Conservation (phyloP, 1,140 invertebrate species). For the Scaptodrosophila lebanonensis region DNA sequence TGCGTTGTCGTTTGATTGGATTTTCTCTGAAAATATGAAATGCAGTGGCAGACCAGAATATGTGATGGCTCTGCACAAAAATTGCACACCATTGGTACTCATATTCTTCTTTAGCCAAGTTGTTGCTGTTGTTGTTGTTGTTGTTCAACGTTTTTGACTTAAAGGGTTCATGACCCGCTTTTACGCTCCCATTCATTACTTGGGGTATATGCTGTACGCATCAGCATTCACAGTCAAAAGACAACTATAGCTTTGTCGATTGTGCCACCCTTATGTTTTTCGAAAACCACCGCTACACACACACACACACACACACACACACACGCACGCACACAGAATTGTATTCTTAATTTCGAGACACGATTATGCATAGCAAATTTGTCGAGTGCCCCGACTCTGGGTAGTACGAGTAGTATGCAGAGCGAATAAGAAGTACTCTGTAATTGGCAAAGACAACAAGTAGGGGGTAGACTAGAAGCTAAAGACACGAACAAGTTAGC, state of each 20-base stretch:
- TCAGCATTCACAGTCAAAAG: too few species aligned
- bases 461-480: too few species aligned
- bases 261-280: not conserved
- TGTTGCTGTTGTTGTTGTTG: not conserved
- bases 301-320: slow-evolving; percentile 8
- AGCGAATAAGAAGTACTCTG: too few species aligned
- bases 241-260: too few species aligned
- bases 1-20: slow-evolving; percentile 49
- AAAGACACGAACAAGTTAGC: too few species aligned
- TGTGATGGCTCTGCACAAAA: slow-evolving; percentile 30
- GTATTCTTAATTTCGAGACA: slow-evolving; percentile 18
- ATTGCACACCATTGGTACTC: slow-evolving; percentile 25
- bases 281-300: slow-evolving; percentile 4
- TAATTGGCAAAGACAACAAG: too few species aligned
- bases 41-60: slow-evolving; percentile 9
- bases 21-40: slow-evolving; percentile 18
- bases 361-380: slow-evolving; percentile 28
- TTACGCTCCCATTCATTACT: slow-evolving; percentile 1
- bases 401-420: not conserved
- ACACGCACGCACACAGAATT: slow-evolving; percentile 17
- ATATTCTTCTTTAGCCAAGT: too few species aligned
- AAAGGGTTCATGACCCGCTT: too few species aligned
- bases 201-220: too few species aligned
- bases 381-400: slow-evolving; percentile 11
- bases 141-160: too few species aligned